Conservation (phyloP, 2,797 vertebrate species). For the Cryptoblepharus egeriae region DNA sequence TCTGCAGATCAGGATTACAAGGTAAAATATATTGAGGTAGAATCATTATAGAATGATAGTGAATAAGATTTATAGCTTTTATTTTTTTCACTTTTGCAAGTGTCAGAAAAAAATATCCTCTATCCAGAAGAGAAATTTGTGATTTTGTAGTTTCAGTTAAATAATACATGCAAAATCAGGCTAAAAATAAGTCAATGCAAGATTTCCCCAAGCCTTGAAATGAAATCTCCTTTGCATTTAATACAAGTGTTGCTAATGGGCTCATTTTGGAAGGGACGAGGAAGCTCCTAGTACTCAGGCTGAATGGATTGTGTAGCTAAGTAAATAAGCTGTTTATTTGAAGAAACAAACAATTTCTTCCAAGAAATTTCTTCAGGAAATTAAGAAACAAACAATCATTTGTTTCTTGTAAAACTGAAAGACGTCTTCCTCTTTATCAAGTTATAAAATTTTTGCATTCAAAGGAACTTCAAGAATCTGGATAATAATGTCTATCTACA, state of each 20-base stretch:
- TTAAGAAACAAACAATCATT: no score
- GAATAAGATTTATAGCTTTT: neutral
- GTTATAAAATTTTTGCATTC: neutral
- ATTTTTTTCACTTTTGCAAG: no score
- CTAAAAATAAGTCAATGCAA: neutral
- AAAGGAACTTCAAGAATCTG: neutral
- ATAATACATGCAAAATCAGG: neutral
- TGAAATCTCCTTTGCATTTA: neutral
- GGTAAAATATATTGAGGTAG: neutral
- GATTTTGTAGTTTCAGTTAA: neutral
- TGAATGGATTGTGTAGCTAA: neutral
- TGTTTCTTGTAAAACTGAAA: neutral
- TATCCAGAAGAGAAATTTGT: neutral
- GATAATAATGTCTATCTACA: neutral
- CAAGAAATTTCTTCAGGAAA: no score
- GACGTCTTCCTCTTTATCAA: neutral
- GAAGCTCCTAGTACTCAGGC: neutral
- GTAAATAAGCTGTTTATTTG: neutral
- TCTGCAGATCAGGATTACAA: accelerated
- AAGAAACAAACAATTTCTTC: no score
- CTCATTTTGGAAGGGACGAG: neutral
- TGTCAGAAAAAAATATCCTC: neutral
- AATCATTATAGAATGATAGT: neutral
- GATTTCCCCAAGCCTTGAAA: neutral
- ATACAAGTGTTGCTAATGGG: neutral